Percentiles rank a stretch among this genome's conserved stretches.
These are phyloP conservation scores for Apostichopus japonicus DNA, from an alignment of 35 echinoderm and acorn worm species.

Conservation along the genomic window DNA sequence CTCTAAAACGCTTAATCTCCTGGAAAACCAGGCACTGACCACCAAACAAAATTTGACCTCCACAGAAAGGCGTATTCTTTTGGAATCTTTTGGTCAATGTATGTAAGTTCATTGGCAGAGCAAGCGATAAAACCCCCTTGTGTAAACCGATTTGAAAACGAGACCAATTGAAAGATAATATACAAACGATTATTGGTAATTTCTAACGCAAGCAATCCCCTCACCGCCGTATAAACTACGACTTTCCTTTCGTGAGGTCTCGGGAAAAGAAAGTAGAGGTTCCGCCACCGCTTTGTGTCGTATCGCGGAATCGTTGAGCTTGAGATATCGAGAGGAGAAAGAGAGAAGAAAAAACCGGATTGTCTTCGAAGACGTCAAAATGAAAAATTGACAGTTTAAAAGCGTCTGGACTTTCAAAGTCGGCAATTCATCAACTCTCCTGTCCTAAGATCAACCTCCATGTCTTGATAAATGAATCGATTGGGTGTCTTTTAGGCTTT, in stretches of 20 bases:
- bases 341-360: neutral
- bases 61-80: conserved; percentile 10
- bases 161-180: conserved; percentile 28
- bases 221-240: neutral
- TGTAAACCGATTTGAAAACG: conserved; percentile 19
- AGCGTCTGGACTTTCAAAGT: conserved; percentile 56
- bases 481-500: conserved; percentile 54
- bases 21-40: neutral
- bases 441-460: conserved; percentile 50
- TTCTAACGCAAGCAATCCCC: neutral
- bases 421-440: conserved; percentile 49
- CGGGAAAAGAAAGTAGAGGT: too few relatives aligned
- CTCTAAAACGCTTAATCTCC: neutral
- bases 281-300: too few relatives aligned
- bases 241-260: neutral
- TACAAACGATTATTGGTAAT: conserved; percentile 27
- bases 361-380: conserved; percentile 30
- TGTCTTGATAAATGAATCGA: conserved; percentile 50
- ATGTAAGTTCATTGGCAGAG: neutral
- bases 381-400: conserved; percentile 57
- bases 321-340: neutral
- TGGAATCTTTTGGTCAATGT: neutral
- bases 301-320: too few relatives aligned
- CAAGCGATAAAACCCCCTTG: conserved; percentile 15
- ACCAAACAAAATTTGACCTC: conserved; percentile 20